Evolutionary conservation across 1,140 invertebrate genomes (phyloP), one percentile per base, ranked within the genome.

Genomic region (Pollicipes pollicipes): DNA sequence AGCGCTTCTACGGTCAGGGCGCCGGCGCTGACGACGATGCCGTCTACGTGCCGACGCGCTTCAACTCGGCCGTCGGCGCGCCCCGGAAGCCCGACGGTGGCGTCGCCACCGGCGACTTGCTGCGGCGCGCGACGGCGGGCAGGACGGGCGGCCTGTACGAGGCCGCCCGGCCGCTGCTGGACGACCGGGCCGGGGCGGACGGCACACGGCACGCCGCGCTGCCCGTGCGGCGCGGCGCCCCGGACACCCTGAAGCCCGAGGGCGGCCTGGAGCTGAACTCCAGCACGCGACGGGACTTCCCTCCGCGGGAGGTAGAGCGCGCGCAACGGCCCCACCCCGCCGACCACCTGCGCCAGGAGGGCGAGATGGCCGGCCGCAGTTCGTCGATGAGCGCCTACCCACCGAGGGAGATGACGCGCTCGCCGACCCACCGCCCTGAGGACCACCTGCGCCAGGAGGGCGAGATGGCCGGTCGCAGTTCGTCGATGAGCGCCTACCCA

Each of bases 391-490:
- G n/a, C n/a, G n/a, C n/a, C 45, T 58, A 21, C 45, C 45, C 45
- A 21, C 45, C 45, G 21, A 10, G 45, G 13, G 13, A 21, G 45
- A 21, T 24, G n/a, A 21, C 13, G 2, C 45, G 24, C 45, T 10
- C 45, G 13, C 13, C 3, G 13, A 10, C 45, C 13, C 10, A 10
- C 2, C 45, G 24, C 45, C 45, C 45, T 2, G 13, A 10, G 10
- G 84, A 85, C 73, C 82, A 85, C 73, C 76, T 85, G 8, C 82
- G 82, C 30, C 76, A 81, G 26, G 84, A 85, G 69, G 84, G 84
- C 13, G 83, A 84, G 24, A 69, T 37, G 28, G 66, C 70, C 16
- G 45, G 45, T n/a, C n/a, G n/a, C n/a, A n/a, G n/a, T n/a, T n/a
- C n/a, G n/a, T n/a, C n/a, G n/a, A n/a, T n/a, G n/a, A n/a, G n/a